phyloP scores from a whole-genome alignment of 2,113 vertebrate genomes.

The Hemiscyllium ocellatum region DNA sequence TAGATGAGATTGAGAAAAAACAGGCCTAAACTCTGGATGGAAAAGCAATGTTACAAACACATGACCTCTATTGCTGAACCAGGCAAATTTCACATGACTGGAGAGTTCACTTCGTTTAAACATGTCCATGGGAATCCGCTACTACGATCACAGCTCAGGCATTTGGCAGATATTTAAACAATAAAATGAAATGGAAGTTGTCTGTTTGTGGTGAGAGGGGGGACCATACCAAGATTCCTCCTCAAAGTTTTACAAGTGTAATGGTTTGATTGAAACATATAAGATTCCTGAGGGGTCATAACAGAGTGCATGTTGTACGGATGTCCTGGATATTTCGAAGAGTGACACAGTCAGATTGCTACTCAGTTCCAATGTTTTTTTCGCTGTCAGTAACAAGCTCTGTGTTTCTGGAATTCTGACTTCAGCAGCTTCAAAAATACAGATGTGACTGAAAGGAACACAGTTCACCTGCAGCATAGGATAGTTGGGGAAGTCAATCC shows the following conservation, averaged over 20 bases:
- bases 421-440: too few species aligned
- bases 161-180: not conserved
- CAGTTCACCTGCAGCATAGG: too few species aligned
- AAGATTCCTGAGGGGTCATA: too few species aligned
- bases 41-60: not conserved
- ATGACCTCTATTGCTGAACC: not conserved
- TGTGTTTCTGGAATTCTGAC: too few species aligned
- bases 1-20: not conserved
- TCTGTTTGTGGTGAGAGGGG: not conserved
- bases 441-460: too few species aligned
- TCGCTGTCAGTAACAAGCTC: too few species aligned
- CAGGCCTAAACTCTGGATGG: not conserved
- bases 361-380: too few species aligned
- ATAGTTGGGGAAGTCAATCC: too few species aligned
- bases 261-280: too few species aligned
- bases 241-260: not conserved
- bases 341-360: too few species aligned
- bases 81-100: not conserved
- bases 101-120: not conserved
- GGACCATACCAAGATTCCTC: not conserved
- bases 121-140: not conserved
- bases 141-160: not conserved
- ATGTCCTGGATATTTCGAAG: too few species aligned
- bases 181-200: not conserved
- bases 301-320: too few species aligned